Evolutionary conservation across 2,797 vertebrate species (phyloP).

Genomic region (Helarctos malayanus): DNA sequence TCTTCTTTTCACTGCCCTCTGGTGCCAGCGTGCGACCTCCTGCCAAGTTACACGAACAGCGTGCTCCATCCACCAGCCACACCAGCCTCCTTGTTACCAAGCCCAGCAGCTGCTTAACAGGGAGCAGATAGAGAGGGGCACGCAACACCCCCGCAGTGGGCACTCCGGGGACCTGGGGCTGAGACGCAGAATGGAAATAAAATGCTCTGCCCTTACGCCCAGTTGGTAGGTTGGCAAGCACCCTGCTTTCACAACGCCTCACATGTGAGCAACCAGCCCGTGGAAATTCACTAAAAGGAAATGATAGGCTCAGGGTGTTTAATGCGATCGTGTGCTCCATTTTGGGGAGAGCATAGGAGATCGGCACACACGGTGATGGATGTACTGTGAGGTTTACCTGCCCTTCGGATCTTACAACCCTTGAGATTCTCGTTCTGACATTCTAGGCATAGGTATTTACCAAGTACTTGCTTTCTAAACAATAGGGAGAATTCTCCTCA

Average conservation of each 20-base stretch:
- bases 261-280: rapidly evolving
- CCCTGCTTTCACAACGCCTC: not conserved
- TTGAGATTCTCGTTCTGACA: not conserved
- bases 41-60: not conserved
- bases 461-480: not conserved
- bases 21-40: not conserved
- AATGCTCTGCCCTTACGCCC: not conserved
- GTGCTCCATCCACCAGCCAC: not conserved
- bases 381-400: not conserved
- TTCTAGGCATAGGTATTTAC: not conserved
- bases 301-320: not conserved
- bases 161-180: rapidly evolving
- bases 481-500: rapidly evolving
- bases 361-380: rapidly evolving
- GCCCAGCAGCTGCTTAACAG: not conserved
- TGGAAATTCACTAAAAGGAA: not conserved
- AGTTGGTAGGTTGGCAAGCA: not conserved
- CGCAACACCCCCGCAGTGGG: not conserved
- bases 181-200: not conserved
- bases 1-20: not conserved
- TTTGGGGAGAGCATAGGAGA: rapidly evolving
- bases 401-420: too few species aligned
- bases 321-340: rapidly evolving
- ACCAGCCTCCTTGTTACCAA: not conserved
- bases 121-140: not conserved